These are phyloP conservation scores for Ruditapes philippinarum DNA, from an alignment of 1,140 invertebrate species.

Conservation along the genomic window DNA sequence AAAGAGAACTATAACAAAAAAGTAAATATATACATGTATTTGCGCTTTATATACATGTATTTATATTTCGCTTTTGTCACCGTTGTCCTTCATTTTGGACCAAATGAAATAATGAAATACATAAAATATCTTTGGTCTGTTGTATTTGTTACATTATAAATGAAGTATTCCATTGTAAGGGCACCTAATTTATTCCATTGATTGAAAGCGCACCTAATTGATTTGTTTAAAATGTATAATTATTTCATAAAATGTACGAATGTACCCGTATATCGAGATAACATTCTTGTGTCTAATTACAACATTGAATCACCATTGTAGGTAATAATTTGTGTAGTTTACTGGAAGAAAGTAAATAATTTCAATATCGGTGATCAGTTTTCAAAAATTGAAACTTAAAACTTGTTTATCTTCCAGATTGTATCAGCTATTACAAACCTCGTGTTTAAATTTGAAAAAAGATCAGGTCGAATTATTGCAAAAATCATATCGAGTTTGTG, in stretches of 20 bases:
- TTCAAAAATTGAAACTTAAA: slow-evolving; percentile 14
- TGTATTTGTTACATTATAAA: neutral
- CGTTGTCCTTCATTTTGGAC: no score
- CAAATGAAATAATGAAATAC: no score
- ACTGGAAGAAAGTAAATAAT: neutral
- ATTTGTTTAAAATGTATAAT: slow-evolving; percentile 22
- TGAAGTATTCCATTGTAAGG: neutral
- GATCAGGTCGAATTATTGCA: no score
- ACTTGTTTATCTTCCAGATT: neutral
- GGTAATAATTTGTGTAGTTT: neutral
- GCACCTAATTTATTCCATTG: neutral
- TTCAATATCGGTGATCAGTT: neutral
- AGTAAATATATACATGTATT: no score
- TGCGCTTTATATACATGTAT: no score
- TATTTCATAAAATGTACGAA: neutral
- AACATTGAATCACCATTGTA: slow-evolving; percentile 1
- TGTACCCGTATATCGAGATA: neutral
- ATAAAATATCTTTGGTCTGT: no score
- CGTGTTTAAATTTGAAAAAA: no score
- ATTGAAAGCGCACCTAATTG: neutral
- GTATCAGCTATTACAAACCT: neutral
- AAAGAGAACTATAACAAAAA: no score
- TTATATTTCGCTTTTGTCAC: no score
- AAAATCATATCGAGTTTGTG: no score
- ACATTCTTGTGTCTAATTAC: slow-evolving; percentile 57